phyloP scores from a whole-genome alignment of 2,113 vertebrate genomes.

The Ranitomeya variabilis region DNA sequence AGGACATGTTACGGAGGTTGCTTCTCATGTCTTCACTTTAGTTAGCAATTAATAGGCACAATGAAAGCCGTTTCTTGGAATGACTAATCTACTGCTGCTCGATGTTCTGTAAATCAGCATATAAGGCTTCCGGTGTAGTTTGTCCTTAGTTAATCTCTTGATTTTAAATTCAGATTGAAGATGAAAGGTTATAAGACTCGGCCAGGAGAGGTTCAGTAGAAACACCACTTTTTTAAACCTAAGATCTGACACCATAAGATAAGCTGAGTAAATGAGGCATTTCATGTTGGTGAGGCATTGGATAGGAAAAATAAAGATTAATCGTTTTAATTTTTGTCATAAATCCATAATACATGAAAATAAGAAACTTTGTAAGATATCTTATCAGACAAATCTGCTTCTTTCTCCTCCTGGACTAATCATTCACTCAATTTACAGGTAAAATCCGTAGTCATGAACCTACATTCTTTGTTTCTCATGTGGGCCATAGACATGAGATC shows the following conservation, averaged over 20 bases:
- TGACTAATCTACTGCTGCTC: conserved; percentile 13
- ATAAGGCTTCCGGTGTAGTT: background rate
- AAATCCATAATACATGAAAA: no score
- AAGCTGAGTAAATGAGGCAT: no score
- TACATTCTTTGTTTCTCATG: no score
- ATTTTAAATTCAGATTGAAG: background rate
- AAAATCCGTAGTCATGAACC: no score
- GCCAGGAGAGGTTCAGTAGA: background rate
- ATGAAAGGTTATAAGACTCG: background rate
- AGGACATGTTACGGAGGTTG: background rate
- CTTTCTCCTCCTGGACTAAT: no score
- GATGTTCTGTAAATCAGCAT: background rate
- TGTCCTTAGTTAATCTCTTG: background rate
- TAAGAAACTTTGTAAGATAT: no score
- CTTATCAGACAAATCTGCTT: no score
- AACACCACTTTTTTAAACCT: background rate
- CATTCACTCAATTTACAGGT: no score
- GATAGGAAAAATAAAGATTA: no score
- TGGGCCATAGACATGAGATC: background rate
- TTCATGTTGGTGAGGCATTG: no score
- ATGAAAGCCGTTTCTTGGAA: background rate
- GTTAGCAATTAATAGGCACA: conserved; percentile 22
- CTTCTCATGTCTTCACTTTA: background rate
- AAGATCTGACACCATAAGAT: no score
- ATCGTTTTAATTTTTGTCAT: no score